Percentiles rank a stretch among this genome's conserved stretches.
phyloP scores from a whole-genome alignment of 2,797 vertebrate species.

The Molossus alvarezi region DNA sequence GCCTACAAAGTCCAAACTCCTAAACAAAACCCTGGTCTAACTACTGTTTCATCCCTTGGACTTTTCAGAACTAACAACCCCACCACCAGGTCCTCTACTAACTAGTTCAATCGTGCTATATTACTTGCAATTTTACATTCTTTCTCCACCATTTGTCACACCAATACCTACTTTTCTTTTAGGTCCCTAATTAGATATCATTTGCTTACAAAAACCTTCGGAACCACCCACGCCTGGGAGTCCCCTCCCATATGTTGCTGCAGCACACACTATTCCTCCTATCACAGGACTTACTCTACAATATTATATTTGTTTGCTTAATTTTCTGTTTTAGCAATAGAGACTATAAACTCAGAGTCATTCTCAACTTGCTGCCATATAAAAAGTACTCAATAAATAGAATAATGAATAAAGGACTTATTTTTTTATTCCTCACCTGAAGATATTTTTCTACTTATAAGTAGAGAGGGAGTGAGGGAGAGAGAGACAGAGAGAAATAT shows the following conservation, averaged over 20 bases:
- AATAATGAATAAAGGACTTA: conserved; percentile 31
- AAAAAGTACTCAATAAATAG: conserved; percentile 51
- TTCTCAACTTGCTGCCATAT: conserved; percentile 20
- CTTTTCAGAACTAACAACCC: neutral
- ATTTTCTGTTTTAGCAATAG: conserved; percentile 41
- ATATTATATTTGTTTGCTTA: conserved; percentile 17
- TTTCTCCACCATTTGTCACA: conserved; percentile 1
- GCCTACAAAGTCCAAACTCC: conserved; percentile 14
- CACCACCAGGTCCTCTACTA: neutral
- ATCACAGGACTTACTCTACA: neutral
- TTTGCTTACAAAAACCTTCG: conserved; percentile 28
- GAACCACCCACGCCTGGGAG: neutral
- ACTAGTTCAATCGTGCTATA: neutral
- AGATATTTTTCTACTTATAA: too few species aligned
- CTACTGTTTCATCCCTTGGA: neutral
- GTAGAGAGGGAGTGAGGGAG: too few species aligned
- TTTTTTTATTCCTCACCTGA: neutral
- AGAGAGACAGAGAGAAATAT: too few species aligned
- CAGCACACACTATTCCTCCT: neutral
- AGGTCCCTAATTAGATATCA: neutral
- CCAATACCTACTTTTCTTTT: neutral
- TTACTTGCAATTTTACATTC: neutral
- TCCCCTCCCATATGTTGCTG: neutral
- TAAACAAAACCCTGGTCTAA: neutral
- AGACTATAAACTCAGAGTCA: conserved; percentile 34